Evolutionary conservation across 2,113 vertebrate species (phyloP), one percentile per base, ranked within the genome.

Genomic region (Melanerpes aurifrons): DNA sequence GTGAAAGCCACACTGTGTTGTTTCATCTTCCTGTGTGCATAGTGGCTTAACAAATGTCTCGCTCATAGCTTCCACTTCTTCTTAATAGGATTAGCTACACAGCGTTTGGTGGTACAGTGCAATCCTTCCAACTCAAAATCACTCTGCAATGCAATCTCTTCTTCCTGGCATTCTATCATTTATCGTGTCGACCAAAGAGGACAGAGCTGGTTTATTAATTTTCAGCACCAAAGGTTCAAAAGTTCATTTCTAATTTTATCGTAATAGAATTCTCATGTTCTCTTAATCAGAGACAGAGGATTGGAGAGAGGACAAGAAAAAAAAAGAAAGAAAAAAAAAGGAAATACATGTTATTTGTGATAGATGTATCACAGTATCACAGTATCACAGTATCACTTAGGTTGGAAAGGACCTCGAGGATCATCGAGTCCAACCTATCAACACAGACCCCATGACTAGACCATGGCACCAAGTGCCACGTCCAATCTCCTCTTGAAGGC

Each of bases 241-340:
- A 88, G 78, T 82, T 85, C 35, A 67, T 75, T 74, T 78, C 61
- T 89, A 72, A 86, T 93, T 91, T 78, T 87, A 67, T 56, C 21
- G 19, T 25, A 56, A 63, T n/a, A 10, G 10, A 78, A 61, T 91
- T 89, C 93, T 85, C 29, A 62, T 56, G 18, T 87, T 86, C 63
- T 82, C 20, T n/a, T 74, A 45, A 37, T 32, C 59, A 84, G 28
- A 67, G 37, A 66, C 12, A 59, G 57, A 77, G 17, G 25, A 15
- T 31, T 61, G 17, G 54, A 43, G 32, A 48, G 24, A 85, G 3
- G 17, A 86, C 7, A 75, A 32, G 40, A 77, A 59, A 93, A 78
- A 2, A 15, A 77, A 63, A 93, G 72, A 2, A 15, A 74, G 59
- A 92, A 75, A 2, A 54, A 54, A 47, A 86, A 56, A 50, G 58